Percentiles rank a stretch among this genome's conserved stretches.
These are phyloP conservation scores for Alectoris magna DNA, from an alignment of 2,797 vertebrate genomes.

Conservation along the genomic window DNA sequence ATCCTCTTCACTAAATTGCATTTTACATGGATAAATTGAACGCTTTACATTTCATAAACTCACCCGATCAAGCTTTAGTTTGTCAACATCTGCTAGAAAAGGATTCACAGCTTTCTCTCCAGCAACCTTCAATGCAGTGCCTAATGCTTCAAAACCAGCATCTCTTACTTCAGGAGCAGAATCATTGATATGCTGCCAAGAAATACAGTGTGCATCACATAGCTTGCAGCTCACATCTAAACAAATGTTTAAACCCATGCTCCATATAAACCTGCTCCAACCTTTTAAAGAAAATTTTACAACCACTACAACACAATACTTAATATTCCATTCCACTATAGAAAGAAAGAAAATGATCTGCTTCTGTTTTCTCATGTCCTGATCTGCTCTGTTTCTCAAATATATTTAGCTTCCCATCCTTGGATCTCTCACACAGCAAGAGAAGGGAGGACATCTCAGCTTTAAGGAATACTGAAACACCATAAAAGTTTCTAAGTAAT, in stretches of 20 bases:
- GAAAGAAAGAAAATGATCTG: not conserved
- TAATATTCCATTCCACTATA: not conserved
- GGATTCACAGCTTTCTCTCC: constrained; percentile 97
- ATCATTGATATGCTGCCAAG: constrained; percentile 94
- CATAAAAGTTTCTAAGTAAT: not conserved
- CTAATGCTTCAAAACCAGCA: constrained; percentile 96
- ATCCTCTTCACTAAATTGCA: not conserved
- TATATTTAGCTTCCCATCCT: not conserved
- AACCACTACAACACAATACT: not conserved
- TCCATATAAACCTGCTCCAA: not conserved
- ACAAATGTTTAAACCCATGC: not conserved
- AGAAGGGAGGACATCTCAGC: not conserved
- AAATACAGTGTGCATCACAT: not conserved
- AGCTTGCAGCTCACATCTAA: not conserved
- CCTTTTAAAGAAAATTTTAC: not conserved
- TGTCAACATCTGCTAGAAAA: constrained; percentile 93
- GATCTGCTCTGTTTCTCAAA: not conserved
- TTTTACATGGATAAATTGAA: not conserved
- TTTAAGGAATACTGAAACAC: not conserved
- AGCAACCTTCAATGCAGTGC: constrained; percentile 95
- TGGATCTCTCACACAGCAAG: not conserved
- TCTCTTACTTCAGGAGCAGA: constrained; percentile 96
- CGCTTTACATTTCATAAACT: constrained; percentile 7
- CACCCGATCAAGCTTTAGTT: constrained; percentile 97
- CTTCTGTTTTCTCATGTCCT: not conserved